Percentiles rank a stretch among this genome's conserved stretches.
Evolutionary conservation across 2,888 invertebrate species (phyloP).

Genomic region (Luffia ferchaultella): DNA sequence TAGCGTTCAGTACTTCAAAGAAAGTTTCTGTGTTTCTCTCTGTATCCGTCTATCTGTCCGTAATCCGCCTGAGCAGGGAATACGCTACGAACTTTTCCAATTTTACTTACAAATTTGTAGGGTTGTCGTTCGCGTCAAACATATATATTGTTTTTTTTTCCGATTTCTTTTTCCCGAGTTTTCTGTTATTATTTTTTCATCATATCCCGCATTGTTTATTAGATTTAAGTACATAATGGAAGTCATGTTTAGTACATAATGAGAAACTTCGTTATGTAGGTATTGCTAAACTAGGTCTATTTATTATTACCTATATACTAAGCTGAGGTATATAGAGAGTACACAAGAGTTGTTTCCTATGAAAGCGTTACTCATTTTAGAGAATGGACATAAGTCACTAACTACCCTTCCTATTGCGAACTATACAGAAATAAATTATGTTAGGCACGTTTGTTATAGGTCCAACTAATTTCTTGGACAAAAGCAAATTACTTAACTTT

Average conservation of each 20-base stretch:
- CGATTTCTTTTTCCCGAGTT: background rate
- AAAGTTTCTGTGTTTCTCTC: conserved; percentile 23
- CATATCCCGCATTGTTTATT: background rate
- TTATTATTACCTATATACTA: no score
- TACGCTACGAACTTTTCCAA: conserved; percentile 45
- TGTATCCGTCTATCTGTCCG: conserved; percentile 11
- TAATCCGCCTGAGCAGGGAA: conserved; percentile 29
- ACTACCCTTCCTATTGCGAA: no score
- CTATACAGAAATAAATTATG: no score
- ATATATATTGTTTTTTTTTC: background rate
- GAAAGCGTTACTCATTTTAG: no score
- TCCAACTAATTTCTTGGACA: no score
- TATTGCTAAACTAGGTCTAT: background rate
- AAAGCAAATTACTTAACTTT: no score
- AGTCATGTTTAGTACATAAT: background rate
- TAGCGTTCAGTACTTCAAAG: background rate
- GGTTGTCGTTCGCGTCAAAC: background rate
- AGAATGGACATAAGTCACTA: no score
- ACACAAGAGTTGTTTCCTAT: no score
- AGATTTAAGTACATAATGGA: background rate
- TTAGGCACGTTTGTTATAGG: no score
- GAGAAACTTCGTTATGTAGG: background rate
- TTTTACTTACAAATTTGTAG: conserved; percentile 19
- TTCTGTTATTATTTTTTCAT: background rate
- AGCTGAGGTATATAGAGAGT: no score